Percentiles rank a stretch among this genome's conserved stretches.
Evolutionary conservation across 2,113 vertebrate genomes (phyloP).

Genomic region (Prionailurus viverrinus): DNA sequence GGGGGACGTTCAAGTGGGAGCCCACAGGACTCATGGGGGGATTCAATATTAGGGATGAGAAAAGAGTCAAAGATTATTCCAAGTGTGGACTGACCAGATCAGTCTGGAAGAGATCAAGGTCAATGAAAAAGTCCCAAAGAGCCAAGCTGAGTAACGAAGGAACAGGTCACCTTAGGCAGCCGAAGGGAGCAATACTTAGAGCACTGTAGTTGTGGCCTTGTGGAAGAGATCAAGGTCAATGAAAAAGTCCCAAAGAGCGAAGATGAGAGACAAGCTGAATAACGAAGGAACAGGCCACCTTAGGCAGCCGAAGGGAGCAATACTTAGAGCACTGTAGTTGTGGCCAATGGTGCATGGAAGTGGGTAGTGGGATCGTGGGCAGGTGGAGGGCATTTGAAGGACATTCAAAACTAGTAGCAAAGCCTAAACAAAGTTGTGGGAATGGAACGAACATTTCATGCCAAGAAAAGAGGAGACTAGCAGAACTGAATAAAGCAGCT

Average conservation of each 20-base stretch:
- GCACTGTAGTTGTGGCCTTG: fast-evolving
- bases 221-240: neutral
- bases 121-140: neutral
- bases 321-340: fast-evolving
- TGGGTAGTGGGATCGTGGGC: too few species aligned
- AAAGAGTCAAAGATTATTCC: neutral
- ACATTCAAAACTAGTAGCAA: neutral
- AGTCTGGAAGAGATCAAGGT: neutral
- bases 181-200: neutral
- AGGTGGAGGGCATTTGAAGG: neutral
- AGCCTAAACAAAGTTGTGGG: neutral
- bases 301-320: neutral
- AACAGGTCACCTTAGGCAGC: fast-evolving
- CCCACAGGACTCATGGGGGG: neutral
- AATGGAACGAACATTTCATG: neutral
- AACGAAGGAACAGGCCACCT: neutral
- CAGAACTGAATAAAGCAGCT: neutral
- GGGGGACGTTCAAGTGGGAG: neutral
- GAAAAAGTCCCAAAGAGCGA: neutral
- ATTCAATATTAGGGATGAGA: neutral
- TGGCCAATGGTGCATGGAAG: fast-evolving
- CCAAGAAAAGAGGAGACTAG: neutral
- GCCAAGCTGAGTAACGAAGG: neutral
- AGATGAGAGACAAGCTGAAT: neutral
- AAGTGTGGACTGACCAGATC: neutral